Evolutionary conservation across 2,113 vertebrate species (phyloP).

Genomic region (Haemorhous mexicanus): DNA sequence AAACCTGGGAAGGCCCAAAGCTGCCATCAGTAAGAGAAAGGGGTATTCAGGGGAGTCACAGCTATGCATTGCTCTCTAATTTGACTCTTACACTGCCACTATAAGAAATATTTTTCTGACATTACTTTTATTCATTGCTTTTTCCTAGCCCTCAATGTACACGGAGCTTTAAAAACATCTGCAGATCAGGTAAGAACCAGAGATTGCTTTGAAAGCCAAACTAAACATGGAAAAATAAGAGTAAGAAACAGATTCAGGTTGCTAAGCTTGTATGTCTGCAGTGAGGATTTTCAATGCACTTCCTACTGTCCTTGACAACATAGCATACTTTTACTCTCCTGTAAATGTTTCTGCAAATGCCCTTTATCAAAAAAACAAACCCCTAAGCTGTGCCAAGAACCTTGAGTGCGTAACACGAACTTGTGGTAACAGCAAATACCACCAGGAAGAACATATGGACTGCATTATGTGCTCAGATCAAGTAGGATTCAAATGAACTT

Average conservation of each 20-base stretch:
- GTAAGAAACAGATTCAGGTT: background rate
- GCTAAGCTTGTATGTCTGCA: background rate
- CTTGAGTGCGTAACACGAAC: background rate
- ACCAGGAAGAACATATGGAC: background rate
- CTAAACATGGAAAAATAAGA: background rate
- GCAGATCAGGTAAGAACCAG: conserved; percentile 62
- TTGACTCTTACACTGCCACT: background rate
- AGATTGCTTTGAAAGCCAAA: background rate
- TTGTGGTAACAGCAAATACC: background rate
- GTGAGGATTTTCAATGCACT: background rate
- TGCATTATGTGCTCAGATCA: background rate
- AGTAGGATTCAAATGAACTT: background rate
- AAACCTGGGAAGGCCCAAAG: background rate
- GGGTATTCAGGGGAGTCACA: background rate
- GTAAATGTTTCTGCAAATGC: background rate
- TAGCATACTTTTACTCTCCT: background rate
- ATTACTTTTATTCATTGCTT: background rate
- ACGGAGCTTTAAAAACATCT: fast-evolving
- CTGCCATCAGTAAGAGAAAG: background rate
- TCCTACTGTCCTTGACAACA: background rate
- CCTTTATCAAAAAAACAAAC: background rate
- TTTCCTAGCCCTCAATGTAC: conserved; percentile 35
- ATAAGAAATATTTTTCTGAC: background rate
- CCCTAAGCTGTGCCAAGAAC: background rate
- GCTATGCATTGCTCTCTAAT: background rate